Percentiles rank a stretch among this genome's conserved stretches.
Evolutionary conservation across 1,140 invertebrate genomes (phyloP).

Genomic region (Sycophaga agraensis): DNA sequence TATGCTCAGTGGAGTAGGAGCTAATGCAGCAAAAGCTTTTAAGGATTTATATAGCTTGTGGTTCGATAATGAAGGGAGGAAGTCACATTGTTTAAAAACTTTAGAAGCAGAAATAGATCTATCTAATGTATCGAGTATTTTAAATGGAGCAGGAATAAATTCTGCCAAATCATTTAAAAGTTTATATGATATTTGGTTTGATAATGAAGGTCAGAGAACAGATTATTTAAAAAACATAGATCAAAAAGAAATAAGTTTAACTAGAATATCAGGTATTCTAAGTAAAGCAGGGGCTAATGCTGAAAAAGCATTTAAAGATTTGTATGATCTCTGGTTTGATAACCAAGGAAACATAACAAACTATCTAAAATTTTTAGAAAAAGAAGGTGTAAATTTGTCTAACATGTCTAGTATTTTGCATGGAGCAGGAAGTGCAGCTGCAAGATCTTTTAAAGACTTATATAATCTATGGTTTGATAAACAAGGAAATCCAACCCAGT

Average conservation of each 20-base stretch:
- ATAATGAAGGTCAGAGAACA: not conserved
- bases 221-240: slow-evolving; percentile 1
- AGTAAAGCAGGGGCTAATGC: slow-evolving; percentile 31
- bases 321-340: slow-evolving; percentile 32
- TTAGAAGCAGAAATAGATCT: slow-evolving; percentile 4
- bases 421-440: slow-evolving; percentile 25
- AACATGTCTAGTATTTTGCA: slow-evolving; percentile 20
- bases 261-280: slow-evolving; percentile 11
- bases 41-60: slow-evolving; percentile 34
- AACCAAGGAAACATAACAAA: slow-evolving; percentile 26
- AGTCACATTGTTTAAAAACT: slow-evolving; percentile 31
- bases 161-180: not conserved
- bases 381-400: slow-evolving; percentile 20
- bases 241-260: not conserved
- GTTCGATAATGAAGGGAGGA: slow-evolving; percentile 35
- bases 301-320: slow-evolving; percentile 28
- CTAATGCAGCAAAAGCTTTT: slow-evolving; percentile 28
- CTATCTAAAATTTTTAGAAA: slow-evolving; percentile 35
- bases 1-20: slow-evolving; percentile 25
- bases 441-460: slow-evolving; percentile 32
- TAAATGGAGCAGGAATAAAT: slow-evolving; percentile 1
- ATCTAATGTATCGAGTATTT: slow-evolving; percentile 20
- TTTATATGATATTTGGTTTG: slow-evolving; percentile 25
- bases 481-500: slow-evolving; percentile 33
- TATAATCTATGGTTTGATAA: slow-evolving; percentile 38